Conservation (phyloP, 2,113 vertebrate genomes). For the Dipodomys spectabilis region DNA sequence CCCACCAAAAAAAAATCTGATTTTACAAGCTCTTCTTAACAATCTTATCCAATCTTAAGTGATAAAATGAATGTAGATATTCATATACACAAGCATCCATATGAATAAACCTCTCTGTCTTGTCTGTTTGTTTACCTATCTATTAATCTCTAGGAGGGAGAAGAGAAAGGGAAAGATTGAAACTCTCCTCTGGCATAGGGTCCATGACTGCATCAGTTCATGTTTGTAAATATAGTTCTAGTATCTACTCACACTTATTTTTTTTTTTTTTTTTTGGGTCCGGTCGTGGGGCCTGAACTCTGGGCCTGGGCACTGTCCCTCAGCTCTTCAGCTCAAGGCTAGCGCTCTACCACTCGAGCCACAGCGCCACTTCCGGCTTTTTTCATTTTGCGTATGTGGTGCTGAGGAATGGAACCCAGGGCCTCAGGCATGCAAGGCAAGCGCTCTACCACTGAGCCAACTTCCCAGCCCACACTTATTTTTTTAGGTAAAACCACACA, state of each 20-base stretch:
- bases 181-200: background rate
- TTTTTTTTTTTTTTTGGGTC: background rate
- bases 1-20: conserved; percentile 20
- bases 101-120: background rate
- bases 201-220: background rate
- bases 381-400: too few species aligned
- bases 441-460: too few species aligned
- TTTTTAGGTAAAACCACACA: background rate
- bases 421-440: too few species aligned
- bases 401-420: too few species aligned
- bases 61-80: background rate
- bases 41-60: conserved; percentile 28
- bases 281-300: too few species aligned
- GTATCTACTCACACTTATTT: conserved; percentile 41
- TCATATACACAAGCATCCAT: background rate
- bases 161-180: background rate
- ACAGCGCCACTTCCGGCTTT: too few species aligned
- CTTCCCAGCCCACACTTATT: conserved; percentile 39
- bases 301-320: too few species aligned
- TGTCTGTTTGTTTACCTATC: background rate
- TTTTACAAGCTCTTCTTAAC: conserved; percentile 24
- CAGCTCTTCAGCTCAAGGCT: too few species aligned
- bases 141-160: background rate
- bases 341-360: too few species aligned
- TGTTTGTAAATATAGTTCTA: conserved; percentile 29